A percentile compares a stretch with the other conserved stretches of the same genome.
These are phyloP conservation scores for Zoanthus gigantus DNA, from an alignment of 92 coral and sea anemone genomes.

Conservation along the genomic window DNA sequence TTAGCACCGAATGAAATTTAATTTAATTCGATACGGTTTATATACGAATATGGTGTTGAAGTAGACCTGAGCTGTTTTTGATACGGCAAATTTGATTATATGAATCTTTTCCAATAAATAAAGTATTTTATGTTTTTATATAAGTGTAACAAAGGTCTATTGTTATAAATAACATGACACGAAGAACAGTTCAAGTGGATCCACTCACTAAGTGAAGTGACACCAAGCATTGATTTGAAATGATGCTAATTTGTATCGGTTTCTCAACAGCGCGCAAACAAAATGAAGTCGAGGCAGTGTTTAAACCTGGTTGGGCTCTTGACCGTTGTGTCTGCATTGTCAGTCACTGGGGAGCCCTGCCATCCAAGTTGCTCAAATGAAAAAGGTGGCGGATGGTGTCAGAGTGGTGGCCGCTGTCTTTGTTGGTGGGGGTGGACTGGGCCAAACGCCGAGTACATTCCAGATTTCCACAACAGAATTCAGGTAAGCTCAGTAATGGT, in stretches of 20 bases:
- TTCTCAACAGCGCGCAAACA: background rate
- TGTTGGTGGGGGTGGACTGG: constrained; percentile 99
- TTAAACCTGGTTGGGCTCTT: background rate
- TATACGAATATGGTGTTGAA: no score
- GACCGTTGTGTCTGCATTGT: background rate
- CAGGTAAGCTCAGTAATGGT: constrained; percentile 55
- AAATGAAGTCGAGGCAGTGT: background rate
- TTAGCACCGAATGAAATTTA: no score
- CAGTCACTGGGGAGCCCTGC: background rate
- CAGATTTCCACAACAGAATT: constrained; percentile 76
- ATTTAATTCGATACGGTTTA: no score
- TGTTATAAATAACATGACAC: no score
- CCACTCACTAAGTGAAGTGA: no score
- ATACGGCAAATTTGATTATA: no score
- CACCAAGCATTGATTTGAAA: background rate
- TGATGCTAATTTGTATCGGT: background rate
- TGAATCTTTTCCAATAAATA: no score
- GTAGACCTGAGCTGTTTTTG: no score
- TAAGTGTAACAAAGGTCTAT: no score
- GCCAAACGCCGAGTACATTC: constrained; percentile 75
- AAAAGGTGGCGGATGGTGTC: constrained; percentile 61
- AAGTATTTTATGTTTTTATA: no score
- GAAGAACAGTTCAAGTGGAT: no score
- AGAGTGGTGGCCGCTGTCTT: constrained; percentile 84
- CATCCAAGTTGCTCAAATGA: background rate